Evolutionary conservation across 1,140 invertebrate species (phyloP), one percentile per base, ranked within the genome.

Genomic region (Olivierus martensii): DNA sequence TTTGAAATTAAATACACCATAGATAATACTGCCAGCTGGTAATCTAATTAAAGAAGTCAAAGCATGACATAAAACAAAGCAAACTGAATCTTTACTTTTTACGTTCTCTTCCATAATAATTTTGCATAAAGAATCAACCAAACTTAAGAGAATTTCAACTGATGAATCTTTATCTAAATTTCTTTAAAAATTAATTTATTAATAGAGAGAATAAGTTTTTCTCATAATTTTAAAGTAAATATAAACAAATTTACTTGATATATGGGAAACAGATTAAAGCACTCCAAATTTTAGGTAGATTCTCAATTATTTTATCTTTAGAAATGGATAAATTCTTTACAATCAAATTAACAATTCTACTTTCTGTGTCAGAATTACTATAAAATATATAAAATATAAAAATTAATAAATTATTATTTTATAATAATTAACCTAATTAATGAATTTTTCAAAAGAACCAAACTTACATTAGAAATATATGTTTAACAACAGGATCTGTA

Each of bases 181-280:
- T 14, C 39, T 17, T 15, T 6, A 41, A 41, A 41, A 41, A 41
- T n/a, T n/a, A 4, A 41, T 41, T 41, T 41, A 41, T 15, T 6
- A 41, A n/a, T 41, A 17, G 14, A 41, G 12, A 19, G 9, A 10
- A 19, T 2, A 19, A 45, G 5, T 22, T 19, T 14, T 21, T 45
- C 19, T 2, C 21, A 14, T 9, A 34, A n/a, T 34, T 28, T 2
- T 34, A 34, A 34, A 34, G 28, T 12, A 47, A 14, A 49, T n/a
- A 17, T 15, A 38, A 19, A 34, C 17, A 35, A 41, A 34, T 19
- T 35, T 55, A 64, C 56, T 64, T 73, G 35, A 81, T 59, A 68
- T 81, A 78, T 35, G 79, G 78, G 49, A 80, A 61, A 65, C 75
- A 77, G 46, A 79, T 71, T 21, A 80, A 59, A 34, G 74, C 66